phyloP scores from a whole-genome alignment of 2,113 vertebrate genomes.

The Prunella fulvescens region DNA sequence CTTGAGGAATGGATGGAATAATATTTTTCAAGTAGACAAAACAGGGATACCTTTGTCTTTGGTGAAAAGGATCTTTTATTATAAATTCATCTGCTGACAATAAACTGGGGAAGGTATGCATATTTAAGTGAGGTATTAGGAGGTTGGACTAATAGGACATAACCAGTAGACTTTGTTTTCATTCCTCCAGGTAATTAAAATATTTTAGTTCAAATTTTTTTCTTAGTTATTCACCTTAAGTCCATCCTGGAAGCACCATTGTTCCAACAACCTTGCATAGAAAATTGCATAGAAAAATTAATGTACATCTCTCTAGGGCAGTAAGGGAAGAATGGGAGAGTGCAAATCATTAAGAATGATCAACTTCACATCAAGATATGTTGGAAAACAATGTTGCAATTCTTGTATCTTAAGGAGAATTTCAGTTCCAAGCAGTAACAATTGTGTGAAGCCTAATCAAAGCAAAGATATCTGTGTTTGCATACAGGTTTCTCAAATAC shows the following conservation, averaged over 20 bases:
- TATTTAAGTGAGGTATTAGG: background rate
- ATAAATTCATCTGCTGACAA: background rate
- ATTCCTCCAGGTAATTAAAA: background rate
- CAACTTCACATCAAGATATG: background rate
- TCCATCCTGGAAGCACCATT: background rate
- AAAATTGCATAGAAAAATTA: background rate
- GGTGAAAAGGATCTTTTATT: background rate
- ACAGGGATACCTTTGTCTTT: background rate
- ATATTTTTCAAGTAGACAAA: background rate
- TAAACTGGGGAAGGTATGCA: background rate
- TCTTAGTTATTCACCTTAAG: background rate
- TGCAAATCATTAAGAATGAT: background rate
- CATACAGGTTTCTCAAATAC: background rate
- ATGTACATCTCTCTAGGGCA: background rate
- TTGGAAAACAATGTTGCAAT: background rate
- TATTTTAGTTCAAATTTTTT: background rate
- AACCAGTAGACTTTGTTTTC: background rate
- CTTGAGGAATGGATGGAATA: background rate
- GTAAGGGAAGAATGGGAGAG: background rate
- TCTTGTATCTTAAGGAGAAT: background rate
- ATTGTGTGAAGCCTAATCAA: background rate
- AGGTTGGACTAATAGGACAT: background rate
- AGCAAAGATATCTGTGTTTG: background rate
- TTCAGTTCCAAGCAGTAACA: background rate
- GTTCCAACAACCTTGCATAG: background rate